Base-by-base conservation (phyloP, 2,888 invertebrate species). In the Megaustenia siamemsis region DNA sequence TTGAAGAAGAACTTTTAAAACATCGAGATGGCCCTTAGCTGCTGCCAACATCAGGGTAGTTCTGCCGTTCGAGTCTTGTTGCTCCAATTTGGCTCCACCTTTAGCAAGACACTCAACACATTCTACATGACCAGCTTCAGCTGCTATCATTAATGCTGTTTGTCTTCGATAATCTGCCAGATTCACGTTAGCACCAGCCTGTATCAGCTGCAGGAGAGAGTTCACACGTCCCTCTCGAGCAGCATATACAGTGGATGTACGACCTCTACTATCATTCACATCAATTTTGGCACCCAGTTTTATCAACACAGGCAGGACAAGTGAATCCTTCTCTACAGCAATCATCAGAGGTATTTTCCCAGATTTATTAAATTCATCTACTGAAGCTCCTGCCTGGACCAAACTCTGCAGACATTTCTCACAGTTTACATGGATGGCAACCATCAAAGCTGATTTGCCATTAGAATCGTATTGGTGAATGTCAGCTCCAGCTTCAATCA, bases 41-140 rank as follows among this genome's bases (percentile, higher is more conserved):
- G 80, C 69, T 28, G 80, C 69, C 15, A 80, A n/a, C 80, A 80
- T 80, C n/a, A 69, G 24, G 0, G 80, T 69, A 53, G 80, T 80
- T 80, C 32, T 69, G 2, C 69, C 53, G 0, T 69, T 40, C 0
- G 18, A 6, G 53, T 69, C 68, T 35, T 10, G 32, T 1, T 69
- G n/a, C 24, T 56, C 45, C 38, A 24, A 40, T 35, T 12, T 69
- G 53, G 80, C 80, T 10, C 80, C 80, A 68, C 18, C 45, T 21
- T 32, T 38, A 35, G 69, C 24, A 12, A 80, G 53, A 49, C 32
- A 53, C 15, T 69, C 73, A 38, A 82, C 28, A 73, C 60, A 82
- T n/a, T n/a, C 28, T 24, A 32, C 21, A 5, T 53, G 18, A 15
- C 43, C 73, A 60, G 38, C 73, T 18, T 40, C 53, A 40, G 82